Base-by-base conservation (phyloP, 1,140 invertebrate genomes). In the Drosophila triauraria region DNA sequence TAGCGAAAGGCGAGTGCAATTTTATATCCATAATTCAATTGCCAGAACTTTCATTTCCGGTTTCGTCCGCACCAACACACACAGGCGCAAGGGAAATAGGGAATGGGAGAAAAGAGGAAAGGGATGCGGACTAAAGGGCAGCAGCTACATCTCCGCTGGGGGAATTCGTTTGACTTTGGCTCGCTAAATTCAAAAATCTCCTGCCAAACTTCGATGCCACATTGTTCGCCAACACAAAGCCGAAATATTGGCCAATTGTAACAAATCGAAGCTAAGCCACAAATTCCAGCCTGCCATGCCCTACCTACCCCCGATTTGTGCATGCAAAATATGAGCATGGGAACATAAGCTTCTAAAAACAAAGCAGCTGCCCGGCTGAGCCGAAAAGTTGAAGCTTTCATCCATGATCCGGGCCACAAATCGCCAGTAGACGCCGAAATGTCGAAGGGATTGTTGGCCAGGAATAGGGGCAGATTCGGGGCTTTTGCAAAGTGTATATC, bases 21-120 rank as follows among this genome's bases (percentile, higher is more conserved):
- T 78, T 78, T 60, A 77, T 81, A 63, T 60, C 58, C 79, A 81
- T 82, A 82, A 82, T 74, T 82, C 74, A 82, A 82, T 82, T 82
- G 79, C 44, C 60, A 82, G 69, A 62, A 82, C 74, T 82, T 82
- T 82, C 67, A 77, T 77, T 82, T 78, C 74, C 67, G 79, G 42
- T 61, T 63, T 68, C 59, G 47, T 64, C 50, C 68, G 68, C 79
- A 77, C 61, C 78, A 81, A 20, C 32, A 67, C 38, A 69, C 59
- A 75, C 30, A 65, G n/a, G 43, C 42, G 44, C 58, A 32, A 17
- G 35, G 27, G 67, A 58, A 70, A 67, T 50, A 32, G 12, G 38
- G 23, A 25, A 40, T n/a, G 7, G 12, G 2, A 12, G 38, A 42
- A 23, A 35, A 32, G 42, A 38, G 20, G 30, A n/a, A 30, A 32